Evolutionary conservation across 2,797 vertebrate genomes (phyloP).

Genomic region (Tangara arthus): DNA sequence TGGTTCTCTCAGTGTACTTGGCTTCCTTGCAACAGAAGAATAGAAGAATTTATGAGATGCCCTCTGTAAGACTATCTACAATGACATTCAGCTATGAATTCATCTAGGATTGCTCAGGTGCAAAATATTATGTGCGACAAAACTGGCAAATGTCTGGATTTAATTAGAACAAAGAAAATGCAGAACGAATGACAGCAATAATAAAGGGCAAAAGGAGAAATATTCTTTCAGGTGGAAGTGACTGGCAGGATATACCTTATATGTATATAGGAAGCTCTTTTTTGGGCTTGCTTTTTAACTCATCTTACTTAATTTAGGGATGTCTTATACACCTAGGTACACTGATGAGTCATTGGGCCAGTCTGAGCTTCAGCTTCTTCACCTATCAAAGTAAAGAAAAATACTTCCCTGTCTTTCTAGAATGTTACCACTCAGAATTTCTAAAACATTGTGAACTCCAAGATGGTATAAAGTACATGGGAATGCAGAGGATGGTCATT

Average conservation of each 20-base stretch:
- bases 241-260: background rate
- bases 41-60: background rate
- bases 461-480: background rate
- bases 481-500: constrained; percentile 23
- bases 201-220: background rate
- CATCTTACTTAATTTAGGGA: background rate
- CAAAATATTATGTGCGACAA: background rate
- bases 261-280: background rate
- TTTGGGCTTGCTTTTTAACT: background rate
- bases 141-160: background rate
- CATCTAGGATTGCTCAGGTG: background rate
- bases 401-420: background rate
- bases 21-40: background rate
- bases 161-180: background rate
- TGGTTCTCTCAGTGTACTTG: background rate
- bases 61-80: background rate
- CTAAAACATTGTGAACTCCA: background rate
- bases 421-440: background rate
- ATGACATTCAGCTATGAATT: background rate
- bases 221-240: background rate
- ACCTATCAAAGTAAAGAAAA: background rate
- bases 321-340: background rate
- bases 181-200: background rate
- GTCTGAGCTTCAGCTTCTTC: background rate
- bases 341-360: background rate